These are phyloP conservation scores for Steromphala cineraria DNA, from an alignment of 2,888 invertebrate species.

Conservation along the genomic window DNA sequence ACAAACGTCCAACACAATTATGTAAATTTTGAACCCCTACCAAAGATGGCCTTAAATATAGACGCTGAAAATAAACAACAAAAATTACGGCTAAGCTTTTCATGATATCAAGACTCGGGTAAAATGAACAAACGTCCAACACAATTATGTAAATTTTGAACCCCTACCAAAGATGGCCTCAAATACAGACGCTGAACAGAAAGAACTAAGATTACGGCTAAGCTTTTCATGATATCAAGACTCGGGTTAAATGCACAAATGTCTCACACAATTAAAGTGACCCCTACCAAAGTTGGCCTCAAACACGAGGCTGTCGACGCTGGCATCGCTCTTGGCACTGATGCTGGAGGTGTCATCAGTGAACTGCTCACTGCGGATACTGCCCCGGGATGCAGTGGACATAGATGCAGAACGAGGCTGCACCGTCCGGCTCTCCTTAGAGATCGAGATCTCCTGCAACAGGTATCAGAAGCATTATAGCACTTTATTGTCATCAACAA, in stretches of 20 bases:
- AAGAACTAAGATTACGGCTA: no score
- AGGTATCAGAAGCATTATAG: no score
- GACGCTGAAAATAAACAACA: no score
- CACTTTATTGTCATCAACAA: no score
- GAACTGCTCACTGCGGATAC: constrained; percentile 61
- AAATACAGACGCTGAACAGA: no score
- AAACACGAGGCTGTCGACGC: constrained; percentile 64
- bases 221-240: no score
- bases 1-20: no score
- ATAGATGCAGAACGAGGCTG: constrained; percentile 62
- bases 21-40: no score
- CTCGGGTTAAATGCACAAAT: not conserved
- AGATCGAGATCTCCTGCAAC: constrained; percentile 60
- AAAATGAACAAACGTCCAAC: not conserved
- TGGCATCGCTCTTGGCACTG: constrained; percentile 66
- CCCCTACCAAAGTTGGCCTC: constrained; percentile 66
- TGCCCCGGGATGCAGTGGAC: constrained; percentile 62
- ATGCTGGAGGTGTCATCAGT: constrained; percentile 68
- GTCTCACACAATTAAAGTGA: not conserved
- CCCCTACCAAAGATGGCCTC: constrained; percentile 61
- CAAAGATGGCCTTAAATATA: no score
- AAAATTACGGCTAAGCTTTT: no score
- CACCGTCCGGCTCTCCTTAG: constrained; percentile 58
- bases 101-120: not conserved
- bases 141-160: not conserved